phyloP scores from a whole-genome alignment of 1,140 invertebrate species.

The Maconellicoccus hirsutus region DNA sequence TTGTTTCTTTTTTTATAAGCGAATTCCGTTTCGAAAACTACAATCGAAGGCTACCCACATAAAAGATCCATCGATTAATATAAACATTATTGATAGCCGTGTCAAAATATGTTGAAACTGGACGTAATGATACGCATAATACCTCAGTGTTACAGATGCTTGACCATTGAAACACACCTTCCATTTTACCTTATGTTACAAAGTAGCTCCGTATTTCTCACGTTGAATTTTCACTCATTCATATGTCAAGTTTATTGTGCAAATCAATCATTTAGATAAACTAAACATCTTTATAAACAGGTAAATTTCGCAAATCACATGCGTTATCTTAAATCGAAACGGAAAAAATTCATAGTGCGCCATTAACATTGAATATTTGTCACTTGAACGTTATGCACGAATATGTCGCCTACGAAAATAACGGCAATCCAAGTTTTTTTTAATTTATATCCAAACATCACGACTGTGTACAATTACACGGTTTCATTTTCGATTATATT shows the following conservation, averaged over 20 bases:
- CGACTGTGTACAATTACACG: neutral
- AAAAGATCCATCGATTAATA: too few species aligned
- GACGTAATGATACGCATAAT: too few species aligned
- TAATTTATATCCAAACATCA: slow-evolving; percentile 1
- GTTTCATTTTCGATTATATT: slow-evolving; percentile 4
- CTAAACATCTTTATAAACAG: neutral
- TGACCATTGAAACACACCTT: neutral
- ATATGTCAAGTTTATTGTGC: neutral
- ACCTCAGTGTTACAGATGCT: too few species aligned
- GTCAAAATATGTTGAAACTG: too few species aligned
- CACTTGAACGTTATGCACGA: neutral
- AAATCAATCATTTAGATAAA: neutral
- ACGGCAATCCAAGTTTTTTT: neutral
- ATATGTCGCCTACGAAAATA: neutral
- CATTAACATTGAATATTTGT: neutral
- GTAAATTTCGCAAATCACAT: neutral
- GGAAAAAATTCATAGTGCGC: neutral
- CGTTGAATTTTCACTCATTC: neutral
- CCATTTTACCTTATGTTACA: neutral
- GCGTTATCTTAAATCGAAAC: neutral
- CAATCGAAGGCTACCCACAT: too few species aligned
- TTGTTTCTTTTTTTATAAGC: neutral
- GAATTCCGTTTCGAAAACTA: too few species aligned
- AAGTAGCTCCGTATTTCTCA: too few species aligned
- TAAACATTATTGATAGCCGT: too few species aligned